A percentile compares a stretch with the other conserved stretches of the same genome.
These are phyloP conservation scores for Leptopilina clavipes DNA, from an alignment of 1,140 invertebrate species.

Conservation along the genomic window DNA sequence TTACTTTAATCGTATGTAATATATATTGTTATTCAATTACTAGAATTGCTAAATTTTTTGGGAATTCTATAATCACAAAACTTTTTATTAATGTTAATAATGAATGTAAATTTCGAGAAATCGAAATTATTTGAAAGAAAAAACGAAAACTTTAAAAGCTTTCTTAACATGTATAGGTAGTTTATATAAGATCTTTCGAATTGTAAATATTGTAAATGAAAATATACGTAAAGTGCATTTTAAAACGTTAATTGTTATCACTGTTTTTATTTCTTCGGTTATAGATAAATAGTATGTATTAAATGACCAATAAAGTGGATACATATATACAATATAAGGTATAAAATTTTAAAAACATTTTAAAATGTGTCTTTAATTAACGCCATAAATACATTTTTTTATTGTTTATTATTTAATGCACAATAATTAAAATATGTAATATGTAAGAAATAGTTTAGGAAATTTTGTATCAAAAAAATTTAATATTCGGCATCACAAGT, in stretches of 20 bases:
- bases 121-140: neutral
- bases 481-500: too few relatives aligned
- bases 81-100: neutral
- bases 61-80: neutral
- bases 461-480: too few relatives aligned
- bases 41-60: neutral
- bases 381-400: too few relatives aligned
- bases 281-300: neutral
- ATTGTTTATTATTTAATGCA: too few relatives aligned
- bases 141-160: neutral
- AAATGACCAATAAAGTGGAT: neutral
- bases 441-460: too few relatives aligned
- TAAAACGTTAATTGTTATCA: neutral
- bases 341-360: too few relatives aligned
- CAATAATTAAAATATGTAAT: too few relatives aligned
- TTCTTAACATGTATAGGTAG: slow-evolving; percentile 22
- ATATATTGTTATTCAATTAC: slow-evolving; percentile 2
- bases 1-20: slow-evolving; percentile 1
- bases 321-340: too few relatives aligned
- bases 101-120: neutral
- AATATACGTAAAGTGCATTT: slow-evolving; percentile 46
- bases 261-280: neutral
- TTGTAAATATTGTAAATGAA: slow-evolving; percentile 68
- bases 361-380: too few relatives aligned
- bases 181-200: slow-evolving; percentile 58